Conservation (phyloP, 2,888 invertebrate genomes). For the Noctua janthe region DNA sequence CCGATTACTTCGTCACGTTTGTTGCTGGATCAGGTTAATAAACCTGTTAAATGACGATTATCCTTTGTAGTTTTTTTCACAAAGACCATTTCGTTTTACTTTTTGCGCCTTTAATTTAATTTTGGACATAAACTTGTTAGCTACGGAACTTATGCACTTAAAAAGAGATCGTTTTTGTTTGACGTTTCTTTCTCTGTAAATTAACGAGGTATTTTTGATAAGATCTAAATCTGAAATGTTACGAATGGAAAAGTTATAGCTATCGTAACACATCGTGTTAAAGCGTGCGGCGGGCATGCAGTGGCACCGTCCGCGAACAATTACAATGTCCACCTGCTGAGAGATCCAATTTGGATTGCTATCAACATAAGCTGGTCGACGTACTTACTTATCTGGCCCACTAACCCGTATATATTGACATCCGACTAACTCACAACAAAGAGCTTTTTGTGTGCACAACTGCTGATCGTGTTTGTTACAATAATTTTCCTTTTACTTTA, state of each 20-base stretch:
- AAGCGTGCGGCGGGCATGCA: constrained; percentile 40
- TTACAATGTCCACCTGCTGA: constrained; percentile 83
- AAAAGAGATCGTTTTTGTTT: constrained; percentile 47
- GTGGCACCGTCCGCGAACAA: constrained; percentile 62
- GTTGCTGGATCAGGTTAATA: constrained; percentile 83
- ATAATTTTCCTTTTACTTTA: constrained; percentile 67
- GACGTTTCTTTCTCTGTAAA: constrained; percentile 34
- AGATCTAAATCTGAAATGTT: constrained; percentile 28
- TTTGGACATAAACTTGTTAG: constrained; percentile 63
- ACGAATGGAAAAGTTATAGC: constrained; percentile 12
- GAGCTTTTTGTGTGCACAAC: constrained; percentile 75
- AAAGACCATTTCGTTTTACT: constrained; percentile 67
- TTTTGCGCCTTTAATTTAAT: constrained; percentile 69
- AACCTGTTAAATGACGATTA: constrained; percentile 81
- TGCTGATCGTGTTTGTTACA: constrained; percentile 68
- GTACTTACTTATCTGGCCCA: constrained; percentile 80
- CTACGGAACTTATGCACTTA: constrained; percentile 50
- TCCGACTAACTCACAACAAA: constrained; percentile 78
- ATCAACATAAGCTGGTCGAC: constrained; percentile 76
- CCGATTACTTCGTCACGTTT: constrained; percentile 83
- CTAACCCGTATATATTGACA: constrained; percentile 82
- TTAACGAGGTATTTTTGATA: constrained; percentile 34
- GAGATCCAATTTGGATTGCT: constrained; percentile 86
- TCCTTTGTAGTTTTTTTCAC: constrained; percentile 72
- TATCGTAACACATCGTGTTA: constrained; percentile 30